Evolutionary conservation across 1,140 invertebrate genomes (phyloP), one percentile per base, ranked within the genome.

Genomic region (Hypsibius dujardini): DNA sequence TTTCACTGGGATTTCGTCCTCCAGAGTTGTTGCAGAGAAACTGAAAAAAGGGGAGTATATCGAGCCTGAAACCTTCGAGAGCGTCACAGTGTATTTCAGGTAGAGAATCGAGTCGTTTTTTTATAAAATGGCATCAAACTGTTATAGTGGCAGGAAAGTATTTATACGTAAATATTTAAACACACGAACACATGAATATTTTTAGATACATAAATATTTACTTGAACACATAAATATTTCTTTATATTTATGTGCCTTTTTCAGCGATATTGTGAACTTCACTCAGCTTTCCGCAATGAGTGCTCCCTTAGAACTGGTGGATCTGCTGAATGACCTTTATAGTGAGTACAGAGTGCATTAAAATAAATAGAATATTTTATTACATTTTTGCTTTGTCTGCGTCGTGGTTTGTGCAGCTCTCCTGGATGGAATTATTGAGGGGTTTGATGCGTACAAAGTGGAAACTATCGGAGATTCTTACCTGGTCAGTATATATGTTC

Each of bases 251-350:
- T 12, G 45, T 67, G 45, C 42, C 95, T 74, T 95, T 78, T 90
- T 89, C 78, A 89, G 87, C 75, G 88, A 90, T 75, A 87, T 90
- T 73, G 87, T 89, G 1, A 88, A 87, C 1, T 90, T 90, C 75
- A 88, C 87, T 1, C 83, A 84, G 71, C 79, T 90, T 14, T 88
- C 87, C 14, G 86, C 87, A 0, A 86, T 90, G 77, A 90, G 88
- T 76, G 90, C 90, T 1, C 90, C 92, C 1, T 80, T 95, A 45
- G 87, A 95, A 83, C 92, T 98, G 46, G 92, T 98, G 1, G 90
- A 94, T 77, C 82, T 98, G 1, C 85, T 98, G 7, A 98, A 98
- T 80, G 92, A 96, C 80, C 56, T 59, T 40, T 70, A 60, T 42
- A 67, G 62, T 67, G 45, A 67, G 62, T 42, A 15, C 28, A 28